These are phyloP conservation scores for Lycocerus yunnanus DNA, from an alignment of 2,888 invertebrate genomes.

Conservation along the genomic window DNA sequence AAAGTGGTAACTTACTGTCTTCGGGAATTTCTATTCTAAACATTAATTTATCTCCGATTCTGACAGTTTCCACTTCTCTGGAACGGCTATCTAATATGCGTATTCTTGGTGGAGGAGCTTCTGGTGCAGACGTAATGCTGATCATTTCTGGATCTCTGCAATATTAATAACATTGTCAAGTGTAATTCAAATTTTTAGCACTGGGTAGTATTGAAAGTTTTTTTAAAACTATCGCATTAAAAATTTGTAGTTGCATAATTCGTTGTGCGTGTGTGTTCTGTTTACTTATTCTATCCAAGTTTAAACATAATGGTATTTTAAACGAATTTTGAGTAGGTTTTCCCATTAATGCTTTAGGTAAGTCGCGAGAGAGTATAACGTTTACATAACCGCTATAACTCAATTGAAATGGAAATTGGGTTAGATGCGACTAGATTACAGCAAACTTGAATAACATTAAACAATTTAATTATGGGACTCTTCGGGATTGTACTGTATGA, in stretches of 20 bases:
- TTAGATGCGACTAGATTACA: not conserved
- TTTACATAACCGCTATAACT: not conserved
- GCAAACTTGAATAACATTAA: not conserved
- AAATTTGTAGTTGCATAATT: not conserved
- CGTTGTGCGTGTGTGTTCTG: not conserved
- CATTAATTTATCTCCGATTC: slow-evolving; percentile 91
- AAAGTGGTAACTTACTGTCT: slow-evolving; percentile 75
- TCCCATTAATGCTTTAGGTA: not conserved
- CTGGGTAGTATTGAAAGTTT: no score
- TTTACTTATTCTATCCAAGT: not conserved
- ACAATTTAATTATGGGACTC: not conserved
- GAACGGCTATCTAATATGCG: slow-evolving; percentile 85
- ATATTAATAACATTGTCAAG: not conserved
- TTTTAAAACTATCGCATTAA: no score
- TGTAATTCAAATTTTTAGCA: no score
- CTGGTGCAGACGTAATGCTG: slow-evolving; percentile 92
- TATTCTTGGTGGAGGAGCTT: slow-evolving; percentile 92
- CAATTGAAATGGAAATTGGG: not conserved
- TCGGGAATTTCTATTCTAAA: slow-evolving; percentile 96
- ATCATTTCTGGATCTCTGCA: slow-evolving; percentile 92
- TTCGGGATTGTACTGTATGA: not conserved
- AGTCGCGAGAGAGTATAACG: not conserved
- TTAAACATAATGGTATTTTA: not conserved
- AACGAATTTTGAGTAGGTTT: not conserved
- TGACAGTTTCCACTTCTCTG: slow-evolving; percentile 90